A percentile compares a stretch with the other conserved stretches of the same genome.
These are phyloP conservation scores for Cyprinodon brontotheroides DNA, from an alignment of 2,113 vertebrate species.

Conservation along the genomic window DNA sequence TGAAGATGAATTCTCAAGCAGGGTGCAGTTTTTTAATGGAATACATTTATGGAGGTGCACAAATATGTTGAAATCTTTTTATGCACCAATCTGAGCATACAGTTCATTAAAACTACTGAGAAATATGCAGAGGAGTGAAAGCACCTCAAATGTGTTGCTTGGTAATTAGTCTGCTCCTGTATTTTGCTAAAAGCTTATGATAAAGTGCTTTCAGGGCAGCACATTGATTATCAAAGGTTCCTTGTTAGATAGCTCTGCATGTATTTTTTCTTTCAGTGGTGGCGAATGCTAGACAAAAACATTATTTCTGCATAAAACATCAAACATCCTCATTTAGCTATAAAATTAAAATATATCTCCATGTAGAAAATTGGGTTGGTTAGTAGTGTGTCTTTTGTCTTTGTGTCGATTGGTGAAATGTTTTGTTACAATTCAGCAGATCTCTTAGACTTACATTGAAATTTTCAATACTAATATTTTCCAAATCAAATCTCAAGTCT, in stretches of 20 bases:
- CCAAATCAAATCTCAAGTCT: no score
- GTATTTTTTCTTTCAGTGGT: background rate
- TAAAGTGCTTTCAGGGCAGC: background rate
- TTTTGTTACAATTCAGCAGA: no score
- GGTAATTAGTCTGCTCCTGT: conserved; percentile 37
- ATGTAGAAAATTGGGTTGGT: background rate
- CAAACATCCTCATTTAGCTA: background rate
- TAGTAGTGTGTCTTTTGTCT: background rate
- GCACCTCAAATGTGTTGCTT: conserved; percentile 35
- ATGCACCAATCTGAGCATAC: conserved; percentile 20
- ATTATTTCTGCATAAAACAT: background rate
- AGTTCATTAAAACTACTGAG: conserved; percentile 37
- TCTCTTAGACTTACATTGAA: no score
- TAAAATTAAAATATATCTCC: background rate
- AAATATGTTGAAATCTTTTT: conserved; percentile 32
- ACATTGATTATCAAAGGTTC: background rate
- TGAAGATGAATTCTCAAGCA: conserved; percentile 14
- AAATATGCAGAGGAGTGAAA: conserved; percentile 28
- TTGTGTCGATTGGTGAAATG: background rate
- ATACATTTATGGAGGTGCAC: conserved; percentile 21
- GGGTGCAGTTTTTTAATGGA: conserved; percentile 36
- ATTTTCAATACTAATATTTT: no score
- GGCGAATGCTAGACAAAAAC: background rate
- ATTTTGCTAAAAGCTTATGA: conserved; percentile 18
- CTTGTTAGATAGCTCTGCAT: background rate